A percentile compares a stretch with the other conserved stretches of the same genome.
Conservation (phyloP, 2,113 vertebrate species). For the Chrysemys picta region DNA sequence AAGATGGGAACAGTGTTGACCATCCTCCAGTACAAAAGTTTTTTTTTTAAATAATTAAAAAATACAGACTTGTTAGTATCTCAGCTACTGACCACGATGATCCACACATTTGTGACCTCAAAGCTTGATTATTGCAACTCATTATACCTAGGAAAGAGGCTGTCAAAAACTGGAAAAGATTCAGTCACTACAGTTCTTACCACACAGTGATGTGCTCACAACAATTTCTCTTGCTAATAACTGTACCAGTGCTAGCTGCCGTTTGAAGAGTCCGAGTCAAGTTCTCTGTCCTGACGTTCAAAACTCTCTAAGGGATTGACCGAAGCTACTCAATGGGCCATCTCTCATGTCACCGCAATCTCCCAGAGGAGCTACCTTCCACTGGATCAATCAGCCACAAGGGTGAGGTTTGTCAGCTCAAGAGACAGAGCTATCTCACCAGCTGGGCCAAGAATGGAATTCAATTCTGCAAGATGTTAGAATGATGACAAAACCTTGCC, state of each 20-base stretch:
- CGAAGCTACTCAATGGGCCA: background rate
- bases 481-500: background rate
- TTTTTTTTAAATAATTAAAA: fast-evolving
- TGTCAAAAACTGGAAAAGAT: background rate
- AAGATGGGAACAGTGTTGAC: conserved; percentile 27
- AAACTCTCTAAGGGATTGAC: background rate
- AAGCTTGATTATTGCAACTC: background rate
- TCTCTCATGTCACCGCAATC: background rate
- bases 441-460: conserved; percentile 50
- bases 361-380: background rate
- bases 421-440: conserved; percentile 20
- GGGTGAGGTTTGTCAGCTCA: conserved; percentile 38
- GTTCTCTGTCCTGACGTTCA: fast-evolving
- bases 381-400: conserved; percentile 30
- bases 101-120: background rate
- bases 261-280: background rate
- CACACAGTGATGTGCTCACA: background rate
- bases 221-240: background rate
- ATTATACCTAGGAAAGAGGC: background rate
- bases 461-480: conserved; percentile 56
- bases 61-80: background rate
- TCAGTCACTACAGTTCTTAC: background rate
- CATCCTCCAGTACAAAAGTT: background rate
- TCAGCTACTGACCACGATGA: background rate
- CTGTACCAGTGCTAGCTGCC: background rate